Evolutionary conservation across 1,140 invertebrate species (phyloP).

Genomic region (Atta texana): DNA sequence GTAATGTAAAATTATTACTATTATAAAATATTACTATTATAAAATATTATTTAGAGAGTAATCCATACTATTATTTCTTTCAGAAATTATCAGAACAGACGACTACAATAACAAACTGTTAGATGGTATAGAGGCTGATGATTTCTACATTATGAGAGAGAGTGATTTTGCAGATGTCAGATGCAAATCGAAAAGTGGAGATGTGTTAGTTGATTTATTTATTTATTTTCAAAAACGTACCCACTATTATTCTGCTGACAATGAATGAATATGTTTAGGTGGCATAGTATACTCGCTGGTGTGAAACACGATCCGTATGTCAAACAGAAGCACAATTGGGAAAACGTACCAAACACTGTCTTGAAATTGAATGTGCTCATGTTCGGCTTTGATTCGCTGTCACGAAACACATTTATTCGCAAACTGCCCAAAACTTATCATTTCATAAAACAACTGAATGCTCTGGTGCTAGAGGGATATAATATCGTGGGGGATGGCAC

Average conservation of each 20-base stretch:
- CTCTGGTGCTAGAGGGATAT: constrained; percentile 92
- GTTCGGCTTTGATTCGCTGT: constrained; percentile 96
- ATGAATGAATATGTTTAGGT: constrained; percentile 82
- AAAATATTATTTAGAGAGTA: constrained; percentile 1
- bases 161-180: constrained; percentile 90
- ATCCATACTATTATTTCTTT: constrained; percentile 70
- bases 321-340: constrained; percentile 85
- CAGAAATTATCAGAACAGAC: constrained; percentile 88
- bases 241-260: not conserved
- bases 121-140: constrained; percentile 85
- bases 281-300: constrained; percentile 88
- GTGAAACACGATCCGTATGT: constrained; percentile 85
- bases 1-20: not conserved
- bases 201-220: constrained; percentile 82
- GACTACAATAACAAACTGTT: constrained; percentile 87
- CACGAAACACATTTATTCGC: constrained; percentile 94
- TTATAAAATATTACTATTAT: constrained; percentile 10
- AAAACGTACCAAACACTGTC: constrained; percentile 85
- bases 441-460: constrained; percentile 91
- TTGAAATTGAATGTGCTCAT: constrained; percentile 93
- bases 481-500: constrained; percentile 98
- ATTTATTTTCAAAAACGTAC: constrained; percentile 32
- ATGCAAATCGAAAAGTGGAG: constrained; percentile 86
- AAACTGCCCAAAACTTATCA: constrained; percentile 94
- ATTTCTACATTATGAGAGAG: constrained; percentile 87